Base-by-base conservation (phyloP, 2,113 vertebrate genomes). In the Reinhardtius hippoglossoides region DNA sequence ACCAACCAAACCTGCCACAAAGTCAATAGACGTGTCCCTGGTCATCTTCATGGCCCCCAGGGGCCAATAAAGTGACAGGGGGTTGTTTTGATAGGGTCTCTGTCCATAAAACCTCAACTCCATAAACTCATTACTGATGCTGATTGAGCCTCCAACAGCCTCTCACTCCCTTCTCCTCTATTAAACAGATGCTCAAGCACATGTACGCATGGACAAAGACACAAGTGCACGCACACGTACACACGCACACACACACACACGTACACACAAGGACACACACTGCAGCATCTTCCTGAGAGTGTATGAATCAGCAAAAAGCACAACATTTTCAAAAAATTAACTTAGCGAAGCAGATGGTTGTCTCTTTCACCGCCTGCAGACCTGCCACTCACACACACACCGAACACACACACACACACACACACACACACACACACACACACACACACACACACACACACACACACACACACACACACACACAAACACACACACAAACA, bases 251-350 rank as follows among this genome's bases (percentile, higher is more conserved):
- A 23, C 50, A 59, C 23, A 44, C 42, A 42, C 7, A 37, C 50
- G n/a, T n/a, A n/a, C n/a, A 58, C 27, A 68, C 23, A 50, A 9
- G 59, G 26, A 50, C 44, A 67, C 60, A 57, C 5, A 62, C 54
- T 67, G 81, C 81, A 72, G 48, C 48, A 16, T 21, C 8, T 59
- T 20, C 0, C 27, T 42, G 20, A 69, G 52, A 79, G 24, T 78
- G 42, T 27, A 58, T 31, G 64, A 76, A 60, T 89, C 87, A 89
- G 76, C 79, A 78, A 48, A 78, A 86, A 78, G 26, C 0, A 0
- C 2, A 46, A 76, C 54, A 59, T 67, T 71, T 83, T 80, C 23
- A 48, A 24, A 27, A 66, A 71, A 76, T 27, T 20, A 42, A 59
- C n/a, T 46, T 44, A 65, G 62, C 2, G 4, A 72, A 63, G 65